Evolutionary conservation across 2,113 vertebrate genomes (phyloP).

Genomic region (Crotalus helleri): DNA sequence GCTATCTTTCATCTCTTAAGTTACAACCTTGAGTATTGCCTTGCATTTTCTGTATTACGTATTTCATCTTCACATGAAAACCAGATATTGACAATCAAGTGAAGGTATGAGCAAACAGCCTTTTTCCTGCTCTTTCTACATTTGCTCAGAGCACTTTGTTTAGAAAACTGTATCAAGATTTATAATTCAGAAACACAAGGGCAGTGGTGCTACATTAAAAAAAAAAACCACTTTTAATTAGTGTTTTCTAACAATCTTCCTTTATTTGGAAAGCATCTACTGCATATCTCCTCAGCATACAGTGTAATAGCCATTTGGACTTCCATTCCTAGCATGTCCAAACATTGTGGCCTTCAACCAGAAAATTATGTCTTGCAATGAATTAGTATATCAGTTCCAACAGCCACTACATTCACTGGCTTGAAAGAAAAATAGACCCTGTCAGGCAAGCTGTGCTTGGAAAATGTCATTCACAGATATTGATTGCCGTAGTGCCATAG

Average conservation of each 20-base stretch:
- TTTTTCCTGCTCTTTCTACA: background rate
- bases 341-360: background rate
- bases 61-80: background rate
- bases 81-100: background rate
- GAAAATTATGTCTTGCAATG: background rate
- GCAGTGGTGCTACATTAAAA: background rate
- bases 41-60: background rate
- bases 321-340: background rate
- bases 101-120: background rate
- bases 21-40: background rate
- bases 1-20: constrained; percentile 4
- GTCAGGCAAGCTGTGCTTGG: background rate
- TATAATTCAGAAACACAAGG: background rate
- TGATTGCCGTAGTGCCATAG: background rate
- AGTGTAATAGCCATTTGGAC: background rate
- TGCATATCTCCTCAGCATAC: background rate
- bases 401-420: background rate
- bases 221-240: background rate
- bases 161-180: background rate
- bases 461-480: background rate
- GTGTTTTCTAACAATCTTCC: background rate
- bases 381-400: background rate
- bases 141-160: background rate
- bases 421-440: background rate
- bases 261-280: background rate